These are phyloP conservation scores for Malurus alboscapulatus DNA, from an alignment of 2,113 vertebrate species.

Conservation along the genomic window DNA sequence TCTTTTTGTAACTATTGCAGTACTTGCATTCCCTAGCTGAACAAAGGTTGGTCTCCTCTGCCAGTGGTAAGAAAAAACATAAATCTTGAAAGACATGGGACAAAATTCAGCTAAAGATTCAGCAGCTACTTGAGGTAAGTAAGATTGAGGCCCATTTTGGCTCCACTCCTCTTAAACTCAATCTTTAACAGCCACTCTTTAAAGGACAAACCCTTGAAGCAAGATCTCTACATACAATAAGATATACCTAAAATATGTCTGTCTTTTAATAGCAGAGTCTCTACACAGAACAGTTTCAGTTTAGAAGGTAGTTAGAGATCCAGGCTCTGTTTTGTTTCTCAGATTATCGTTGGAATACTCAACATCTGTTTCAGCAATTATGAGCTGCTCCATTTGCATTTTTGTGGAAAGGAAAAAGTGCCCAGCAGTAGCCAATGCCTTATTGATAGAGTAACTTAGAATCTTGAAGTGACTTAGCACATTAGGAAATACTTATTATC, in stretches of 20 bases:
- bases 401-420: constrained; percentile 6
- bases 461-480: background rate
- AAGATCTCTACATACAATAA: background rate
- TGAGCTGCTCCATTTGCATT: background rate
- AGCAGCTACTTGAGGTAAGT: constrained; percentile 45
- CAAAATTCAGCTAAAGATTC: background rate
- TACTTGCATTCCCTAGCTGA: background rate
- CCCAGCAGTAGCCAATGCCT: background rate
- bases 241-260: background rate
- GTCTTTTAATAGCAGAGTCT: background rate
- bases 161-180: background rate
- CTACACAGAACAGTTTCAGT: background rate
- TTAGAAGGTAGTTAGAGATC: background rate
- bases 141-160: background rate
- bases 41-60: background rate
- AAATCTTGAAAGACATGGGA: background rate
- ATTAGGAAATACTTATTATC: background rate
- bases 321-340: background rate
- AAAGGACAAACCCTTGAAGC: background rate
- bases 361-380: background rate
- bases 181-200: constrained; percentile 1
- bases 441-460: background rate
- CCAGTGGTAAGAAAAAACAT: background rate
- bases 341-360: background rate
- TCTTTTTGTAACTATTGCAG: background rate